phyloP scores from a whole-genome alignment of 2,888 invertebrate genomes.

The Stenichneumon culpator region DNA sequence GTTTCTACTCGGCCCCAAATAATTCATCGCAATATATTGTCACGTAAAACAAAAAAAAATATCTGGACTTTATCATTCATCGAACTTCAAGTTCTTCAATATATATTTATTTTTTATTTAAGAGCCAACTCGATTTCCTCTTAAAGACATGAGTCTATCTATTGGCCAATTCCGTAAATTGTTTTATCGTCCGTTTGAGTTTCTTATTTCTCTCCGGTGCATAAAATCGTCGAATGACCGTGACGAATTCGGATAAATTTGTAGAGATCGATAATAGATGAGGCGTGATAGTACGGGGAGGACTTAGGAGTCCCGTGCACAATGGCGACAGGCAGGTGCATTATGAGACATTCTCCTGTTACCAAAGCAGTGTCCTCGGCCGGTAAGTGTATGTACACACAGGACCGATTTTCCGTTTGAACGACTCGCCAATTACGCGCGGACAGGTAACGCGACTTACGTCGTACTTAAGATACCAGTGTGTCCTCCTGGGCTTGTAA shows the following conservation, averaged over 20 bases:
- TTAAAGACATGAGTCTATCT: neutral
- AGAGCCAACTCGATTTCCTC: neutral
- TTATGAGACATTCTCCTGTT: conserved; percentile 28
- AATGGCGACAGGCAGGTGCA: conserved; percentile 21
- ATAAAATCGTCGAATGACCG: conserved; percentile 32
- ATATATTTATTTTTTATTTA: too few relatives aligned
- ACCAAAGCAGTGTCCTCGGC: neutral
- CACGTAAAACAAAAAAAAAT: neutral
- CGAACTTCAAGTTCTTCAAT: too few relatives aligned
- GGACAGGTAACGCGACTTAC: conserved; percentile 61
- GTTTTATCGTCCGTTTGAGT: neutral
- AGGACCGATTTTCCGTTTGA: conserved; percentile 60
- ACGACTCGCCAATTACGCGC: conserved; percentile 59
- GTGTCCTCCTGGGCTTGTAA: conserved; percentile 35
- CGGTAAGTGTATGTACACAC: neutral
- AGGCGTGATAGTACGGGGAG: conserved; percentile 24
- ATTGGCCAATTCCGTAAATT: neutral
- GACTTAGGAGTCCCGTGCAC: neutral
- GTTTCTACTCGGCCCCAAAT: neutral
- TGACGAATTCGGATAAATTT: conserved; percentile 51
- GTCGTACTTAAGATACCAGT: conserved; percentile 35
- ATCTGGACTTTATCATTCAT: too few relatives aligned
- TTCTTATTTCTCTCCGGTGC: conserved; percentile 11
- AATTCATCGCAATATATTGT: neutral
- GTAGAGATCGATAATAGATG: conserved; percentile 49